Percentiles rank a stretch among this genome's conserved stretches.
Evolutionary conservation across 2,113 vertebrate genomes (phyloP).

Genomic region (Clarias macrocephalus): DNA sequence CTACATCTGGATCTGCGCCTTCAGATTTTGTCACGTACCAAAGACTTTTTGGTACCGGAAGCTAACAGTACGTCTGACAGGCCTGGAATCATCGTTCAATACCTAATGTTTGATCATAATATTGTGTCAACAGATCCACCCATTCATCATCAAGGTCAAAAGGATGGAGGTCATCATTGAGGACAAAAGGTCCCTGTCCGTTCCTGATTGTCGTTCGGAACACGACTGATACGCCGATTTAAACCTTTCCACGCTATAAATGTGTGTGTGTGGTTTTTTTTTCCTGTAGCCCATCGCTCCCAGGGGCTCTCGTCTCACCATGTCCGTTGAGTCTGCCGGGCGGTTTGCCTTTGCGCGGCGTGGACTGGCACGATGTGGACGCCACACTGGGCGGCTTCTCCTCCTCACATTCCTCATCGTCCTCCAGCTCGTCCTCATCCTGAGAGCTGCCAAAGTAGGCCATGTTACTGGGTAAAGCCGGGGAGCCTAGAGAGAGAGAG

Average conservation of each 20-base stretch:
- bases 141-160: too few species aligned
- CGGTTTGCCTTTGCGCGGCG: slow-evolving; percentile 92
- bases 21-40: too few species aligned
- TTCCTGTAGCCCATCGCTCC: not conserved
- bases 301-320: slow-evolving; percentile 72
- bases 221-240: too few species aligned
- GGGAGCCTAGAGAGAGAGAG: slow-evolving; percentile 76
- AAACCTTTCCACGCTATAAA: not conserved
- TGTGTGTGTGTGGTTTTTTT: too few species aligned
- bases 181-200: not conserved
- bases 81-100: not conserved
- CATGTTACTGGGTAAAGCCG: slow-evolving; percentile 95
- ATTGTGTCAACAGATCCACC: too few species aligned
- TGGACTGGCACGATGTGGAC: slow-evolving; percentile 93
- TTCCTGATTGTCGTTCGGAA: not conserved
- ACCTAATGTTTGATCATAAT: not conserved
- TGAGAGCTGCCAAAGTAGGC: slow-evolving; percentile 97
- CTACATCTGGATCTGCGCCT: not conserved
- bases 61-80: not conserved
- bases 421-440: slow-evolving; percentile 91
- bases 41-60: not conserved
- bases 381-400: slow-evolving; percentile 79
- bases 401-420: slow-evolving; percentile 84
- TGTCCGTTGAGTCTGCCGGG: slow-evolving; percentile 87
- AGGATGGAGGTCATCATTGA: not conserved